These are phyloP conservation scores for Drosophila histrio DNA, from an alignment of 2,888 invertebrate species.

Conservation along the genomic window DNA sequence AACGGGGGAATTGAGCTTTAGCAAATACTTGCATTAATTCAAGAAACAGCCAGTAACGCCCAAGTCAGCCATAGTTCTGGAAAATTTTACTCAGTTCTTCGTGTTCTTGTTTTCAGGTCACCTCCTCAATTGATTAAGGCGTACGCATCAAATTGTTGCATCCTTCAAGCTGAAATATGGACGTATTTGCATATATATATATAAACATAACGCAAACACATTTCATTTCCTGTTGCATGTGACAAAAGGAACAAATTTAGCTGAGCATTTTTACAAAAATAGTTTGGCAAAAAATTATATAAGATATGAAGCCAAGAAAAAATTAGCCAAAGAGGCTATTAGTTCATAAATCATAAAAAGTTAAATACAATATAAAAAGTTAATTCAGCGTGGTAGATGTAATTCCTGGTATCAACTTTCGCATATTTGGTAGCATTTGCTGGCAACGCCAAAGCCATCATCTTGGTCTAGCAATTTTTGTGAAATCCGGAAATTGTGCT, in stretches of 20 bases:
- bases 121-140: neutral
- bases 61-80: neutral
- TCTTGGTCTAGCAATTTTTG: constrained; percentile 23
- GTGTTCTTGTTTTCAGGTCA: neutral
- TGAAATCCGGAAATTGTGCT: constrained; percentile 69
- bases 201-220: too few relatives aligned
- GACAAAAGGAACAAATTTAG: constrained; percentile 21
- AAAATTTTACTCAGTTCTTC: neutral
- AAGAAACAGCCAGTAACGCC: constrained; percentile 21
- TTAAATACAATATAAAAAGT: too few relatives aligned
- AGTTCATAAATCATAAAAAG: too few relatives aligned
- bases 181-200: too few relatives aligned
- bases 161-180: too few relatives aligned
- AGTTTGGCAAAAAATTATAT: too few relatives aligned
- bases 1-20: constrained; percentile 37
- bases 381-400: neutral
- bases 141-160: constrained; percentile 26
- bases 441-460: neutral
- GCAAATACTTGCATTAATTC: constrained; percentile 45
- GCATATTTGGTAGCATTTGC: neutral
- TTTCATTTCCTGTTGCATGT: constrained; percentile 45
- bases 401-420: neutral
- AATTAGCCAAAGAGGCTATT: too few relatives aligned
- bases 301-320: too few relatives aligned
- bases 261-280: neutral